phyloP scores from a whole-genome alignment of 1,140 invertebrate species.

The Drosophila bocki region DNA sequence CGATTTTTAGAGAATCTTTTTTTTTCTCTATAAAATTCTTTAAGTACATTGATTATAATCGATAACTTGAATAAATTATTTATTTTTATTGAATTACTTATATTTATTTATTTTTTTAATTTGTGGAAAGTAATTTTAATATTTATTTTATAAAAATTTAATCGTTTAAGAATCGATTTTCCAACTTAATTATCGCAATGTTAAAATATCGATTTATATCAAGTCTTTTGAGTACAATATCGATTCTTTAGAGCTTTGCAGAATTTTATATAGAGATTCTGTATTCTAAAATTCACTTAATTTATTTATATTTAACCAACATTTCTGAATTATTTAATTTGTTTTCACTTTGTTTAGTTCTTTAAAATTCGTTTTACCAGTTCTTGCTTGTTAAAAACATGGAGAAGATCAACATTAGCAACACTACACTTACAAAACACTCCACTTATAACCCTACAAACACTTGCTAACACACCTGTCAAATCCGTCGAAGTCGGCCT shows the following conservation, averaged over 20 bases:
- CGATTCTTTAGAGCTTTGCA: no score
- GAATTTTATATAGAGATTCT: background rate
- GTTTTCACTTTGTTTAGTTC: background rate
- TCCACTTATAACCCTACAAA: background rate
- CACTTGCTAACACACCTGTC: conserved; percentile 39
- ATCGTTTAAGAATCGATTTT: background rate
- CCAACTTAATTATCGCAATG: no score
- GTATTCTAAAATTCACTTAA: background rate
- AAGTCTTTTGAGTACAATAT: background rate
- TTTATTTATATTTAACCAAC: background rate
- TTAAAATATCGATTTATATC: no score
- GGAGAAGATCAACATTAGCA: background rate
- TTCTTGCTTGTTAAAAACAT: background rate
- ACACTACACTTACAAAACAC: conserved; percentile 13
- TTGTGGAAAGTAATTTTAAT: no score
- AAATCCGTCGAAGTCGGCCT: conserved; percentile 37
- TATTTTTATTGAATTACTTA: no score
- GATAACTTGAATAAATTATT: no score
- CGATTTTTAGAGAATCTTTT: no score
- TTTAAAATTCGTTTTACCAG: no score
- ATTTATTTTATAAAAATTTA: background rate
- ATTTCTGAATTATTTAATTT: background rate
- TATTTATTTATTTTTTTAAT: no score
- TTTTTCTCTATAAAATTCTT: no score
- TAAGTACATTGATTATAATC: no score